Evolutionary conservation across 2,113 vertebrate species (phyloP), one percentile per base, ranked within the genome.

Genomic region (Pandion haliaetus): DNA sequence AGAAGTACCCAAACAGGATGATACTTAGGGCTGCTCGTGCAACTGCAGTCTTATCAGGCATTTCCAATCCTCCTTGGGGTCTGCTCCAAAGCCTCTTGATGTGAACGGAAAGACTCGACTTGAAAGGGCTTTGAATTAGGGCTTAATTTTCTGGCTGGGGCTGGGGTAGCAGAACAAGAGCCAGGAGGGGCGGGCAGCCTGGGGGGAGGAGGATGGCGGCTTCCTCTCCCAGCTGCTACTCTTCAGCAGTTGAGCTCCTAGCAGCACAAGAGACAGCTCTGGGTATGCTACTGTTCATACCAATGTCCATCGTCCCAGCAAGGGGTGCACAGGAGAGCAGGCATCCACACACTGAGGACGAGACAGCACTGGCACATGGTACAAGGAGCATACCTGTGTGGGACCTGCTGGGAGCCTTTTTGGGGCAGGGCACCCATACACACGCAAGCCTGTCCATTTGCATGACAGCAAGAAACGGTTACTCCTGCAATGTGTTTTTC

Each of bases 331-430:
- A 38, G 0, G 0, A 81, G 18, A 76, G 55, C 67, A 70, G 49
- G 49, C 31, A 62, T 42, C 32, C 1, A 2, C 49, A 52, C 0
- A 8, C 25, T 1, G 4, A 69, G 50, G 50, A 76, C 1, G 6
- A 57, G 84, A 21, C 61, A 36, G 44, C 1, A 1, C 38, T 1
- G 0, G 62, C 31, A 34, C 2, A 0, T 1, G 9, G 32, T 14
- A 44, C 2, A 12, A 65, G 82, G 16, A 82, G 36, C 36, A 42
- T 32, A 42, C 8, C 26, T 1, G 0, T 6, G 17, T 45, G 47
- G 81, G 82, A 89, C 36, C 59, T 18, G 23, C 28, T 1, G 1
- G 42, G 49, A 62, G 59, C 10, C 14, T 42, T 67, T 44, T 1
- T 4, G 52, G 32, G 50, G 65, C 52, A 82, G 25, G 18, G 36